These are phyloP conservation scores for Cataglyphis altisquamis DNA, from an alignment of 2,888 invertebrate genomes.

Conservation along the genomic window DNA sequence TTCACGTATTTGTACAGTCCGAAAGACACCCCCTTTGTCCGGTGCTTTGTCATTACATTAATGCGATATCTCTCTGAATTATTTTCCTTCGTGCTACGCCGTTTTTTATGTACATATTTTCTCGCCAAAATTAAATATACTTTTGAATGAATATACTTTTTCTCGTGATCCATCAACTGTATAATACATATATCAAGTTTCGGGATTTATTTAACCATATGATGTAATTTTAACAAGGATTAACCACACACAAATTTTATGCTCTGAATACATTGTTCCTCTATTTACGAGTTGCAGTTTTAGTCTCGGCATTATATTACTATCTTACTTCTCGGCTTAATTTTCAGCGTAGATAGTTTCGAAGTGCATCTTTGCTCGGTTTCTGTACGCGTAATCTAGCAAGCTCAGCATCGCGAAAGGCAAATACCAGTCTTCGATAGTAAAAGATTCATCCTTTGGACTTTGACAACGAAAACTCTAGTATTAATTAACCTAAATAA, in stretches of 20 bases:
- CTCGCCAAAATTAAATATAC: constrained; percentile 26
- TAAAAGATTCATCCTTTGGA: constrained; percentile 73
- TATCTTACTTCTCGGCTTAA: constrained; percentile 52
- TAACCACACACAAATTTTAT: not conserved
- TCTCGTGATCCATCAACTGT: not conserved
- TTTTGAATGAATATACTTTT: not conserved
- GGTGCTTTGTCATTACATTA: constrained; percentile 59
- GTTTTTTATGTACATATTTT: constrained; percentile 21
- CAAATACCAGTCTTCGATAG: constrained; percentile 64
- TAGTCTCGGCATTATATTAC: constrained; percentile 35
- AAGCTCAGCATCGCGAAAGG: constrained; percentile 66
- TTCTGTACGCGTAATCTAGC: constrained; percentile 66
- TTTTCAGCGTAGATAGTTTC: constrained; percentile 62
- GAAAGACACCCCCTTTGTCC: constrained; percentile 46
- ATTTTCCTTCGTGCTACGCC: constrained; percentile 2
- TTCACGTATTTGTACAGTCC: constrained; percentile 57
- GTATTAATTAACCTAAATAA: constrained; percentile 57
- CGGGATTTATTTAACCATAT: not conserved
- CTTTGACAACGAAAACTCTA: constrained; percentile 57
- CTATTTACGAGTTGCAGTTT: constrained; percentile 61
- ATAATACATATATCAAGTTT: not conserved
- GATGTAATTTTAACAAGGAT: constrained; percentile 19
- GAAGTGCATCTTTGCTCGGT: constrained; percentile 59
- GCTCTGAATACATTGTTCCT: constrained; percentile 18
- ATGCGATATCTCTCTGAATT: constrained; percentile 48